These are phyloP conservation scores for Bombus superbus DNA, from an alignment of 1,140 invertebrate species.

Conservation along the genomic window DNA sequence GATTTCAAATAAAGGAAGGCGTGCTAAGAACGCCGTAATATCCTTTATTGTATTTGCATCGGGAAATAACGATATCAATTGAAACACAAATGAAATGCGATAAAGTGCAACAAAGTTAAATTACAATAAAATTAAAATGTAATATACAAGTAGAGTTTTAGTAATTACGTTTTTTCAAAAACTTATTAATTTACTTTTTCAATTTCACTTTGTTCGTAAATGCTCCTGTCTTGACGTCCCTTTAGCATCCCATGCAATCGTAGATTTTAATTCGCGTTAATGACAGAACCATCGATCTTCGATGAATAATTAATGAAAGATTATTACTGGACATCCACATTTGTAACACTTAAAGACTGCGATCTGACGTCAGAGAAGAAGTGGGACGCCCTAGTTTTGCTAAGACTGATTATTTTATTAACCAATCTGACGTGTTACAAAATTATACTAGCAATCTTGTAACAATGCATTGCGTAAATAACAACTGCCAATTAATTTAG, in stretches of 20 bases:
- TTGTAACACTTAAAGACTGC: neutral
- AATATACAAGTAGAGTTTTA: neutral
- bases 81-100: neutral
- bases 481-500: neutral
- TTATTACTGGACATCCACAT: neutral
- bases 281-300: neutral
- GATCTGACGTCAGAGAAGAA: constrained; percentile 19
- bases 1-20: neutral
- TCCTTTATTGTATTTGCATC: neutral
- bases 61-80: neutral
- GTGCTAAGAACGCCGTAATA: neutral
- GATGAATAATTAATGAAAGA: constrained; percentile 24
- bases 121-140: too few relatives aligned
- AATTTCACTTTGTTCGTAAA: neutral
- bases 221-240: too few relatives aligned
- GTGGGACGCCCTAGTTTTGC: neutral
- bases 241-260: neutral
- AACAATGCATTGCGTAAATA: neutral
- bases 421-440: neutral
- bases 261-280: neutral
- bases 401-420: constrained; percentile 27
- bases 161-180: neutral
- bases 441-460: neutral
- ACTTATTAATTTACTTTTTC: neutral
- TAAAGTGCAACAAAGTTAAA: neutral